Percentiles rank a stretch among this genome's conserved stretches.
phyloP scores from a whole-genome alignment of 2,113 vertebrate species.

The Regulus satrapa region DNA sequence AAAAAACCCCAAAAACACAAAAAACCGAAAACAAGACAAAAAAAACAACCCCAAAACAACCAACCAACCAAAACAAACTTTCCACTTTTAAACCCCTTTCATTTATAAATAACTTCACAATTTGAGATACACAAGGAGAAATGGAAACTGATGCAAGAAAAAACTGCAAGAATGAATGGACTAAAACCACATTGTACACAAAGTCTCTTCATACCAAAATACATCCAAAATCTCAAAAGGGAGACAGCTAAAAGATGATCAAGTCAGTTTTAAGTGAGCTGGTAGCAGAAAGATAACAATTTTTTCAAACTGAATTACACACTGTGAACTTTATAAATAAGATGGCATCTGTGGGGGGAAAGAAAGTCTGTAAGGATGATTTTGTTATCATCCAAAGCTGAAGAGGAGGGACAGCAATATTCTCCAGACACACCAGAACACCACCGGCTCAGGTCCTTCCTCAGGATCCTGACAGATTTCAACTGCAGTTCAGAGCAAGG shows the following conservation, averaged over 20 bases:
- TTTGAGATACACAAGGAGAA: background rate
- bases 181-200: background rate
- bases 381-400: background rate
- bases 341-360: rapidly evolving
- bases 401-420: background rate
- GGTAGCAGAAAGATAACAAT: background rate
- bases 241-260: background rate
- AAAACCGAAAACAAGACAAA: no score
- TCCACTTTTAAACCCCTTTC: slow-evolving; percentile 10
- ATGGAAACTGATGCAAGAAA: background rate
- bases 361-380: background rate
- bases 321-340: background rate
- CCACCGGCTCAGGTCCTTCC: background rate
- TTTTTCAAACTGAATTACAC: background rate
- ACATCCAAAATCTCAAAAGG: background rate
- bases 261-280: background rate
- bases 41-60: no score
- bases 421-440: background rate
- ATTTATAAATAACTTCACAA: slow-evolving; percentile 14
- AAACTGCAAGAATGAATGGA: background rate
- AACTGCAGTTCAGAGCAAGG: background rate
- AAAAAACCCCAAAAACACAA: no score
- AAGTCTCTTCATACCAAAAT: background rate
- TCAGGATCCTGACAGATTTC: background rate
- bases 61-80: no score